Evolutionary conservation across 2,888 invertebrate species (phyloP).

Genomic region (Lasiommata megera): DNA sequence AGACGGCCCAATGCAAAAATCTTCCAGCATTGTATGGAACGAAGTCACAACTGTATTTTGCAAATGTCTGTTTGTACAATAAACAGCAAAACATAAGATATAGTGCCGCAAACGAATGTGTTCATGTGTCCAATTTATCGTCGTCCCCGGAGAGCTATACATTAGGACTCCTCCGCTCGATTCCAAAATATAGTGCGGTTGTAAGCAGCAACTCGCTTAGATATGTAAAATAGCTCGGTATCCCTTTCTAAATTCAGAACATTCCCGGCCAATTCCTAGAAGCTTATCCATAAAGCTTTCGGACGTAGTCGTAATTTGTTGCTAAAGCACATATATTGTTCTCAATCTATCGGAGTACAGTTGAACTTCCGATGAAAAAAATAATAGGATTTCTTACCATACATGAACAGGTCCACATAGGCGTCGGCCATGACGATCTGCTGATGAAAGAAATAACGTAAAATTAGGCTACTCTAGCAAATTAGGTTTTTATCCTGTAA

Average conservation of each 20-base stretch:
- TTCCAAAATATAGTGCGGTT: conserved; percentile 24
- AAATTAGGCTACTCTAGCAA: too few species aligned
- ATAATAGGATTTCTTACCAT: too few species aligned
- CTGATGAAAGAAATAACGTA: too few species aligned
- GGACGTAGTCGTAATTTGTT: conserved; percentile 70
- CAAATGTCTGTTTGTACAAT: conserved; percentile 8
- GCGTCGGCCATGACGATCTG: too few species aligned
- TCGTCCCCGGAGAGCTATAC: conserved; percentile 46
- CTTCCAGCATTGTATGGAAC: background rate
- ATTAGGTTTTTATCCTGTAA: too few species aligned
- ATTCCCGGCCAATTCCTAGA: conserved; percentile 60
- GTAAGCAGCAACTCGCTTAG: conserved; percentile 31
- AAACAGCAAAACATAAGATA: conserved; percentile 16
- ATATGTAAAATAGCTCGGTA: conserved; percentile 56
- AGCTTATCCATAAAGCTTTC: conserved; percentile 68
- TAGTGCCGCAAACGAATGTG: conserved; percentile 36
- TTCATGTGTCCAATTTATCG: conserved; percentile 46
- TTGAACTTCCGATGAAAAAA: too few species aligned
- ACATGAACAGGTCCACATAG: too few species aligned
- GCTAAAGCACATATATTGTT: conserved; percentile 34
- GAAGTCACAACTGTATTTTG: conserved; percentile 2
- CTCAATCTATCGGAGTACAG: background rate
- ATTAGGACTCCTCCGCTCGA: conserved; percentile 42
- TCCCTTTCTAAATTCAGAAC: conserved; percentile 54
- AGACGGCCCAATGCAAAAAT: background rate